Evolutionary conservation across 2,888 invertebrate species (phyloP).

Genomic region (Amaurobius ferox): DNA sequence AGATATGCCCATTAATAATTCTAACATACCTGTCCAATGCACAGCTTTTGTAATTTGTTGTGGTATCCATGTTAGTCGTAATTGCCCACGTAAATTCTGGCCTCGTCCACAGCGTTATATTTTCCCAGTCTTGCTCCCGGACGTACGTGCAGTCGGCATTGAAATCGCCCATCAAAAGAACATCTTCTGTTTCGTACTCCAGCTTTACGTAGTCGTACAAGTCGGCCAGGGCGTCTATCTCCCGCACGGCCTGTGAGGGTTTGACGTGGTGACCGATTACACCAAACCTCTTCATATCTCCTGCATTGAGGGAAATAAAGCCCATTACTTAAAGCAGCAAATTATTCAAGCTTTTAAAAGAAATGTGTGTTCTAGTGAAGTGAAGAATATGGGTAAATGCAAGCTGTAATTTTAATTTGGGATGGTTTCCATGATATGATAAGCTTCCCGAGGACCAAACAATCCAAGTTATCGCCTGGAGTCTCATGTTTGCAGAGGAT

Average conservation of each 20-base stretch:
- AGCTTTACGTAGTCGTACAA: constrained; percentile 58
- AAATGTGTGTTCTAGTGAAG: too few relatives aligned
- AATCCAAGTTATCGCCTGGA: too few relatives aligned
- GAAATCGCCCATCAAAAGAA: constrained; percentile 71
- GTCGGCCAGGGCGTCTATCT: constrained; percentile 57
- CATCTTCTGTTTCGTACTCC: constrained; percentile 34
- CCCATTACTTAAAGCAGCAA: too few relatives aligned
- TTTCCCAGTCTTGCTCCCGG: constrained; percentile 61
- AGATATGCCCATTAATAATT: too few relatives aligned
- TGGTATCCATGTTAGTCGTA: constrained; percentile 57
- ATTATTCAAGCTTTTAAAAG: too few relatives aligned
- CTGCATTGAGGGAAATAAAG: too few relatives aligned
- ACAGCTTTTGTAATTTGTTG: constrained; percentile 57
- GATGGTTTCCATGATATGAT: too few relatives aligned
- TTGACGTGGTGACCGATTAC: constrained; percentile 50
- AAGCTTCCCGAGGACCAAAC: too few relatives aligned
- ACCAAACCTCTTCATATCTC: constrained; percentile 57
- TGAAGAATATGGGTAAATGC: too few relatives aligned
- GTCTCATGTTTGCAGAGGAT: too few relatives aligned
- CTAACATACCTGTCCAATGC: constrained; percentile 66
- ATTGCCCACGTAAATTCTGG: constrained; percentile 67
- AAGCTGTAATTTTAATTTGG: too few relatives aligned
- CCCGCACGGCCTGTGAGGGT: constrained; percentile 53
- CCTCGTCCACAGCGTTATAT: constrained; percentile 60
- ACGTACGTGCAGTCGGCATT: constrained; percentile 71